Evolutionary conservation across 2,888 invertebrate species (phyloP).

Genomic region (Ophion slaviceki): DNA sequence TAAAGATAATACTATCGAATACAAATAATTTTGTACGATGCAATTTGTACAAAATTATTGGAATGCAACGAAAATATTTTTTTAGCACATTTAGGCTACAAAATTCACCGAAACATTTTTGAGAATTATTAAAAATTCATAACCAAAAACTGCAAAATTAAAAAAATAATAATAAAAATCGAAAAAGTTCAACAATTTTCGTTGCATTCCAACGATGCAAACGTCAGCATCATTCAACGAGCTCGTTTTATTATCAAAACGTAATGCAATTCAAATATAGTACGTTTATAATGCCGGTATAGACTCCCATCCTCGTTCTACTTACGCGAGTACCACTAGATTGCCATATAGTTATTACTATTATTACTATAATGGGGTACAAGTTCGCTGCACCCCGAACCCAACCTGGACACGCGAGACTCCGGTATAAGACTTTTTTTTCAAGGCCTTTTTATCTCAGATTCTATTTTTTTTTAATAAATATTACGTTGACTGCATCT

Average conservation of each 20-base stretch:
- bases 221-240: neutral
- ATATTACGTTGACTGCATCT: conserved; percentile 6
- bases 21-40: too few relatives aligned
- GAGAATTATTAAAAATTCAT: too few relatives aligned
- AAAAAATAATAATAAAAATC: too few relatives aligned
- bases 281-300: neutral
- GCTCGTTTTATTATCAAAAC: neutral
- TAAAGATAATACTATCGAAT: too few relatives aligned
- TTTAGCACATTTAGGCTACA: too few relatives aligned
- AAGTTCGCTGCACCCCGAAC: conserved; percentile 45
- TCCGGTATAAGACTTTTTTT: conserved; percentile 9
- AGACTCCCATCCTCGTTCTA: conserved; percentile 35
- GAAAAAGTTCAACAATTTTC: too few relatives aligned
- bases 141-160: too few relatives aligned
- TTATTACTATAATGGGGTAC: conserved; percentile 35
- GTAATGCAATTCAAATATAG: conserved; percentile 31
- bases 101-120: too few relatives aligned
- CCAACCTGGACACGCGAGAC: conserved; percentile 30
- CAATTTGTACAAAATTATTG: neutral
- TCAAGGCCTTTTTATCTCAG: neutral
- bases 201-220: too few relatives aligned
- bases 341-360: neutral
- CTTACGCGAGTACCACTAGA: neutral
- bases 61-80: neutral
- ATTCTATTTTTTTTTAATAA: neutral